Percentiles rank a stretch among this genome's conserved stretches.
phyloP scores from a whole-genome alignment of 2,888 invertebrate species.

The Rambutsinella grinnellia region DNA sequence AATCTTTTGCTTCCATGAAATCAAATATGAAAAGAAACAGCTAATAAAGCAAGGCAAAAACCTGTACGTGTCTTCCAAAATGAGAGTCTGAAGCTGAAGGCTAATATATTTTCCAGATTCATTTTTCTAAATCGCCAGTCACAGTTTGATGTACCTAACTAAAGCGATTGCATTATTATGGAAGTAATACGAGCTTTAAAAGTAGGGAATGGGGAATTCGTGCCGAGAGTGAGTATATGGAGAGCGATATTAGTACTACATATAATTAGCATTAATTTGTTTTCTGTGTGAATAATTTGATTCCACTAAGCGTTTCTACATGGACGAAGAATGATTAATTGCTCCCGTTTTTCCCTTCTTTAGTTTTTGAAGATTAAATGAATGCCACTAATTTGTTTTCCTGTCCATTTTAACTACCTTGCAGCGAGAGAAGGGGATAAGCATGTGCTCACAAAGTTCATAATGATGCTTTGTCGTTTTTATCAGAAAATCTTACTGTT shows the following conservation, averaged over 20 bases:
- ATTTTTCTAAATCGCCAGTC: too few species aligned
- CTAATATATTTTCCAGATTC: constrained; percentile 14
- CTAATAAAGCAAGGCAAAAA: constrained; percentile 3
- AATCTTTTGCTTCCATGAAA: too few species aligned
- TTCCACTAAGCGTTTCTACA: constrained; percentile 45
- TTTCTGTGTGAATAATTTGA: constrained; percentile 66
- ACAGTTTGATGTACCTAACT: too few species aligned
- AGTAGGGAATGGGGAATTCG: background rate
- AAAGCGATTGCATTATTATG: too few species aligned
- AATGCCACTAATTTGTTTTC: constrained; percentile 57
- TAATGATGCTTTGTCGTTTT: too few species aligned
- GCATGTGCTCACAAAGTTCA: too few species aligned
- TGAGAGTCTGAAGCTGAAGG: constrained; percentile 9
- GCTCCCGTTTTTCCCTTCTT: constrained; percentile 55
- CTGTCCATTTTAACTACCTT: constrained; percentile 47
- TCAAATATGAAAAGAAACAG: background rate
- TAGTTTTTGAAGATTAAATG: constrained; percentile 41
- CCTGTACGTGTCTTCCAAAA: background rate
- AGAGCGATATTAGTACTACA: constrained; percentile 56
- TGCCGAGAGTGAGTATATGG: constrained; percentile 5
- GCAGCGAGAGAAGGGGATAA: too few species aligned
- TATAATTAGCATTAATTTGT: constrained; percentile 66
- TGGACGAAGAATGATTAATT: constrained; percentile 63
- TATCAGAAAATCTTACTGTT: too few species aligned
- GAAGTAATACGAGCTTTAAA: too few species aligned